phyloP scores from a whole-genome alignment of 2,888 invertebrate genomes.

The Zaprionus bogoriensis region DNA sequence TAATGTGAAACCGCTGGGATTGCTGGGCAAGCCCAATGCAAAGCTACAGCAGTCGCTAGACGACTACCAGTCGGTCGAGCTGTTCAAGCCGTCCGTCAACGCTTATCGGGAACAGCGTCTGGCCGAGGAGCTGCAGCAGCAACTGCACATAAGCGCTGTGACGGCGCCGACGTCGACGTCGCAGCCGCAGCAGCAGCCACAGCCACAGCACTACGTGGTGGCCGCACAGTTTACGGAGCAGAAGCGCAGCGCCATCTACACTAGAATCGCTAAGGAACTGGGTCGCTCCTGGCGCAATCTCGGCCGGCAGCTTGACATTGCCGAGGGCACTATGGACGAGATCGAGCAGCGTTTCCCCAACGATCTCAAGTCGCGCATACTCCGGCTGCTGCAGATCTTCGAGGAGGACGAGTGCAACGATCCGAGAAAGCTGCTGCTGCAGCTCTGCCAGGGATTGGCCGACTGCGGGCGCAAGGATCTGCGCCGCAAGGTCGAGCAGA shows the following conservation, averaged over 20 bases:
- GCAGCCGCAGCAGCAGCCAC: background rate
- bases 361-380: constrained; percentile 72
- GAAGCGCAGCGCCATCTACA: constrained; percentile 75
- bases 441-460: constrained; percentile 32
- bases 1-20: constrained; percentile 65
- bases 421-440: constrained; percentile 37
- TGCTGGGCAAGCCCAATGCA: constrained; percentile 42
- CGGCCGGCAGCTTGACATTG: constrained; percentile 75
- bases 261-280: constrained; percentile 73
- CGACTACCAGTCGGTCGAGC: constrained; percentile 33
- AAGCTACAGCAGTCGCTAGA: constrained; percentile 49
- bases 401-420: constrained; percentile 75
- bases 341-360: constrained; percentile 71
- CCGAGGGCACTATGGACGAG: constrained; percentile 78
- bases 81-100: constrained; percentile 24
- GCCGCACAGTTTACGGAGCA: constrained; percentile 48
- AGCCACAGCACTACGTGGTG: constrained; percentile 34
- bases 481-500: constrained; percentile 53
- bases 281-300: constrained; percentile 80
- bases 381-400: constrained; percentile 72
- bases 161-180: background rate
- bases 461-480: constrained; percentile 70
- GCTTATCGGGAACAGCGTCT: constrained; percentile 64
- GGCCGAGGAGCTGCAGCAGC: constrained; percentile 54
- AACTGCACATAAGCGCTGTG: constrained; percentile 43